Evolutionary conservation across 2,888 invertebrate genomes (phyloP), one percentile per base, ranked within the genome.

Genomic region (Thelaira solivaga): DNA sequence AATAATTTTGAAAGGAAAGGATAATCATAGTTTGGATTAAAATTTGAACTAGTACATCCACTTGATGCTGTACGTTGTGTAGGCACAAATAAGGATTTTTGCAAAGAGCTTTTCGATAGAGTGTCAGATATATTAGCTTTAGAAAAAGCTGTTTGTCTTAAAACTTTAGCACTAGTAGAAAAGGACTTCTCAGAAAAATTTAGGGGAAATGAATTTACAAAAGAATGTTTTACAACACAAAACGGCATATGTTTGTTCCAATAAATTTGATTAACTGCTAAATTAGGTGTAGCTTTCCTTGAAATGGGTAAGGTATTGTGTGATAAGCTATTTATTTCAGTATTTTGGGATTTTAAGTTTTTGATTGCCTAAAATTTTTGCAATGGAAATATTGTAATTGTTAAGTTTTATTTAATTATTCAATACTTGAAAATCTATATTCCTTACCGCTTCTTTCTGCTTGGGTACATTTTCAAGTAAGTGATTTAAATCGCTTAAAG

Each of bases 391-490:
- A n/a, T n/a, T n/a, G n/a, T n/a, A n/a, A n/a, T n/a, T n/a, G n/a
- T n/a, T n/a, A n/a, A n/a, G n/a, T n/a, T n/a, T n/a, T n/a, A n/a
- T n/a, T n/a, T n/a, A n/a, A n/a, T n/a, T n/a, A n/a, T n/a, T n/a
- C n/a, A n/a, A n/a, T n/a, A n/a, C n/a, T n/a, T n/a, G n/a, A n/a
- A n/a, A n/a, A n/a, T n/a, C n/a, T n/a, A n/a, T n/a, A n/a, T n/a
- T n/a, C n/a, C n/a, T n/a, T n/a, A n/a, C n/a, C n/a, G n/a, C n/a
- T n/a, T n/a, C n/a, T n/a, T 2, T 81, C 80, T 4, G 86, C 57
- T 84, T 87, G 13, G 82, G 43, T 4, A 74, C 61, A 7, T 57
- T 57, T 8, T 26, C 47, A 49, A 43, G 72, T 6, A 34, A 13
- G n/a, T 26, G 29, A 41, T 49, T 78, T 11, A 68, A 47, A 13